Base-by-base conservation (phyloP, 2,888 invertebrate species). In the Silvanus unidentatus region DNA sequence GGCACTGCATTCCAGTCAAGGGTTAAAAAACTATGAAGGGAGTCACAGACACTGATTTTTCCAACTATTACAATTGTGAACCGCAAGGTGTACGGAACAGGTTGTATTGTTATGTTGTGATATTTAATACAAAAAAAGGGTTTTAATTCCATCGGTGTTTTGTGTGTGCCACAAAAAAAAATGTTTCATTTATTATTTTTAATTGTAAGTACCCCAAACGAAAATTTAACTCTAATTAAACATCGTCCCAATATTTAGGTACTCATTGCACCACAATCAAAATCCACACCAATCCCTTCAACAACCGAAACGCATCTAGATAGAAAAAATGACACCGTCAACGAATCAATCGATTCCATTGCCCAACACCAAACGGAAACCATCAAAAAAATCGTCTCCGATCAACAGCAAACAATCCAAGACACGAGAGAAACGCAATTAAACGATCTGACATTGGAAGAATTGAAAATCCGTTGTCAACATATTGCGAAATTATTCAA, bases 21-120 rank as follows among this genome's bases (percentile, higher is more conserved):
- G 69, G 69, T 69, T 68, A 68, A 68, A 70, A 69, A 70, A 66
- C 68, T 68, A 64, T 55, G 61, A 66, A 67, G 68, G 69, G 68
- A 69, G 68, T 68, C 64, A 68, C 69, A 66, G 64, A 64, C 66
- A 60, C 59, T 68, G 69, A 68, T 67, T 68, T 68, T 69, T 59
- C 32, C 3, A 12, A 37, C n/a, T 12, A 59, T 60, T 61, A 60
- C 58, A 55, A 61, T 57, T 58, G 57, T 61, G 49, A 42, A 40
- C 42, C 46, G 59, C 57, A 59, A 58, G 58, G 58, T 57, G 55
- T 45, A 37, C 39, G 46, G 47, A 59, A 62, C 64, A 65, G 61
- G 62, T 62, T 60, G 55, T 51, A 44, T 40, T 38, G 40, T 43
- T 12, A 38, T 42, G 40, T 22, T 22, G 4, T 32, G n/a, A n/a